Evolutionary conservation across 2,113 vertebrate genomes (phyloP).

Genomic region (Spea multiplicata): DNA sequence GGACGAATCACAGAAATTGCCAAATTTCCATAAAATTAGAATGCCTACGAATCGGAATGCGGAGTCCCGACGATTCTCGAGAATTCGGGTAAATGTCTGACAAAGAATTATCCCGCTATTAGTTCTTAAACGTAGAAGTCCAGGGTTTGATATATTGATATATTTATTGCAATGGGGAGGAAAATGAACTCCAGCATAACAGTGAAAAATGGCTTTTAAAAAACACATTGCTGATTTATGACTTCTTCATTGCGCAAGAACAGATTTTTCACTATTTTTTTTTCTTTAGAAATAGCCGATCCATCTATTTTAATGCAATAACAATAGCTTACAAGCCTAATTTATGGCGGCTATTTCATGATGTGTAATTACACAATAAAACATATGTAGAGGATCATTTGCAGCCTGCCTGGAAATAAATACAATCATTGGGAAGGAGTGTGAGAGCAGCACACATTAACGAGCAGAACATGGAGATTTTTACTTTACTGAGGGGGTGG

Average conservation of each 20-base stretch:
- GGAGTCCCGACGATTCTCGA: too few relatives aligned
- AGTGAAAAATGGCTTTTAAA: slow-evolving; percentile 36
- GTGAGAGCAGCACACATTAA: background rate
- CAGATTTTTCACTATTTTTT: slow-evolving; percentile 1
- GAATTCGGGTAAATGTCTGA: background rate
- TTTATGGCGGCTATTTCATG: slow-evolving; percentile 31
- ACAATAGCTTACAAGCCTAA: slow-evolving; percentile 41
- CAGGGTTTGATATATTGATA: slow-evolving; percentile 13
- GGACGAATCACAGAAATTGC: too few relatives aligned
- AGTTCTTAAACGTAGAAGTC: background rate
- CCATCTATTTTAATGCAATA: slow-evolving; percentile 48
- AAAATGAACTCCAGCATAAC: slow-evolving; percentile 4
- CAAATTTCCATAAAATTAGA: too few relatives aligned
- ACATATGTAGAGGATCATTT: slow-evolving; percentile 23
- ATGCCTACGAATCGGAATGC: too few relatives aligned
- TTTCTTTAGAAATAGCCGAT: slow-evolving; percentile 21
- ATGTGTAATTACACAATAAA: slow-evolving; percentile 45
- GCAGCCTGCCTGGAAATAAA: background rate
- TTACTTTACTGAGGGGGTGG: too few relatives aligned
- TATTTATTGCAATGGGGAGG: slow-evolving; percentile 17
- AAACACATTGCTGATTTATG: slow-evolving; percentile 36
- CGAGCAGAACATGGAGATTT: background rate
- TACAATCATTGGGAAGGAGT: slow-evolving; percentile 1
- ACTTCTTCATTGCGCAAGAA: slow-evolving; percentile 17
- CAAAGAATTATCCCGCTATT: background rate